These are phyloP conservation scores for Rhinoptilus africanus DNA, from an alignment of 2,113 vertebrate species.

Conservation along the genomic window DNA sequence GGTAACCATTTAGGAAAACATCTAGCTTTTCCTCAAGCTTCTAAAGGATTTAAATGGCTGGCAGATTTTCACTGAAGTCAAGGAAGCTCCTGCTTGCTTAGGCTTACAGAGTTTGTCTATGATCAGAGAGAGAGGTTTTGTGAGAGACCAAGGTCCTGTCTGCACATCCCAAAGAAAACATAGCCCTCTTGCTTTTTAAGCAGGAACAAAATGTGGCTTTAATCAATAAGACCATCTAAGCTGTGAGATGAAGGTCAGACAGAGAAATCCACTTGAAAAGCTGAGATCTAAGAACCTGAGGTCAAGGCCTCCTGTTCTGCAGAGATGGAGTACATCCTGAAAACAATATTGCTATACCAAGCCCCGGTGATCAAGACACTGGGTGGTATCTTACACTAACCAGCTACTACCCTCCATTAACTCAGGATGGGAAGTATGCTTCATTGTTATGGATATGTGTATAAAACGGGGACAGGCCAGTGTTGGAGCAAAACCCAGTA, in stretches of 20 bases:
- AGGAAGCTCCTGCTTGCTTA: not conserved
- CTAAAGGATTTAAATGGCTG: not conserved
- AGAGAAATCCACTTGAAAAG: not conserved
- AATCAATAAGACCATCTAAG: not conserved
- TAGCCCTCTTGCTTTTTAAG: not conserved
- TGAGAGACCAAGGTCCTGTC: not conserved
- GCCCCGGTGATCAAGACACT: not conserved
- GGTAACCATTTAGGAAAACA: not conserved
- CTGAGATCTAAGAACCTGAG: not conserved
- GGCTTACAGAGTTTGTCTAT: not conserved
- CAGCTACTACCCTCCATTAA: not conserved
- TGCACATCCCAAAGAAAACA: not conserved
- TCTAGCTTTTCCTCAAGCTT: not conserved
- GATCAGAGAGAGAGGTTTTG: not conserved
- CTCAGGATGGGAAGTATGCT: not conserved
- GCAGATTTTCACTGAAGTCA: not conserved
- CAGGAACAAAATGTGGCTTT: not conserved
- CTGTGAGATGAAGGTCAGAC: not conserved
- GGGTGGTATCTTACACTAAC: not conserved
- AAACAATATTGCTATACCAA: not conserved
- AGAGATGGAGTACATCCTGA: not conserved
- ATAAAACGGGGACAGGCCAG: not conserved
- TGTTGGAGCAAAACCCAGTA: not conserved
- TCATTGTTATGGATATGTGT: not conserved
- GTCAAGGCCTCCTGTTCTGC: not conserved